These are phyloP conservation scores for Anguilla anguilla DNA, from an alignment of 2,797 vertebrate genomes.

Conservation along the genomic window DNA sequence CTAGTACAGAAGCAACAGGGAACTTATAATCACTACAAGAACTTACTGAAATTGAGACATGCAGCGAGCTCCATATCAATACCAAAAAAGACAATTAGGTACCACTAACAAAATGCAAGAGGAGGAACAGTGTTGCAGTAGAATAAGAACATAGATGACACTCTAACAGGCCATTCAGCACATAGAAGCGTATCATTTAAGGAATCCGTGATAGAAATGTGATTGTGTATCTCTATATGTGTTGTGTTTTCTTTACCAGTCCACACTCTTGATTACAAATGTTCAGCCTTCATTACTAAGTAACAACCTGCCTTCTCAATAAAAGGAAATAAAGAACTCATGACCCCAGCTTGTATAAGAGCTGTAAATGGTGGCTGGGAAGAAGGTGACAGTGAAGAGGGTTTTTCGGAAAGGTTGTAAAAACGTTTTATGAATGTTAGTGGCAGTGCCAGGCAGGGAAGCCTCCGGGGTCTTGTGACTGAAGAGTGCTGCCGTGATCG, in stretches of 20 bases:
- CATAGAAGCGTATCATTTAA: background rate
- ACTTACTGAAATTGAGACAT: background rate
- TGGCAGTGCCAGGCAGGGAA: conserved; percentile 50
- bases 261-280: background rate
- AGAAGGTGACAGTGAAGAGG: conserved; percentile 27
- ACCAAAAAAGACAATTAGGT: background rate
- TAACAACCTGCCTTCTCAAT: background rate
- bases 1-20: conserved; percentile 2
- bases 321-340: background rate
- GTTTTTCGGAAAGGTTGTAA: conserved; percentile 44
- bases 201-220: background rate
- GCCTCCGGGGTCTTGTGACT: conserved; percentile 38
- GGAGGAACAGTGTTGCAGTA: background rate
- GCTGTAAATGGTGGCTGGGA: background rate
- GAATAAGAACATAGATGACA: background rate
- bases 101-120: background rate
- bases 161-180: background rate
- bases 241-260: background rate
- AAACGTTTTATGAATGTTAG: conserved; percentile 56
- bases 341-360: background rate
- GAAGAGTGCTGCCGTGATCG: conserved; percentile 55
- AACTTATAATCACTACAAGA: background rate
- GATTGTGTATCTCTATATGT: background rate
- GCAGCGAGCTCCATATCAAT: background rate
- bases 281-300: background rate